phyloP scores from a whole-genome alignment of 2,113 vertebrate species.

The Psilopsiagon aymara region DNA sequence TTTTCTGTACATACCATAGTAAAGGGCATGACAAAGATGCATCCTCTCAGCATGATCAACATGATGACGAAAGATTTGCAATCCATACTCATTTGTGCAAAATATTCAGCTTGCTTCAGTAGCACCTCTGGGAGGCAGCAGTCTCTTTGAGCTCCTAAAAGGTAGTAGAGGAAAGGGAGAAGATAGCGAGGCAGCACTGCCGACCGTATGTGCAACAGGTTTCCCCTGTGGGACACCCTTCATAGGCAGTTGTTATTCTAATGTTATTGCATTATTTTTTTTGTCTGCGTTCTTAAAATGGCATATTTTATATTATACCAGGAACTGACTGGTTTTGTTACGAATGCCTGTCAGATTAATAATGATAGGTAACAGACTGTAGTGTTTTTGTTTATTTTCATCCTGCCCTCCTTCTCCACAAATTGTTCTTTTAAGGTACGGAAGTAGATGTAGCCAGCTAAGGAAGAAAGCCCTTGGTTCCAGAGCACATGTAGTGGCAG shows the following conservation, averaged over 20 bases:
- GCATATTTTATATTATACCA: background rate
- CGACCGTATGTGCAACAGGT: background rate
- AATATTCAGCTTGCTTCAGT: background rate
- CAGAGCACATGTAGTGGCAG: background rate
- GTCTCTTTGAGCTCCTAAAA: background rate
- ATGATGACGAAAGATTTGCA: background rate
- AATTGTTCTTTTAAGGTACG: background rate
- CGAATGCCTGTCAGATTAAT: background rate
- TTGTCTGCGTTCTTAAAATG: background rate
- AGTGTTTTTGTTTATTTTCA: background rate
- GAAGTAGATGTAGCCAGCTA: background rate
- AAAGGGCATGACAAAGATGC: background rate
- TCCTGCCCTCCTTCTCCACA: background rate
- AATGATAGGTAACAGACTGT: background rate
- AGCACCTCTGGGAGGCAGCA: background rate
- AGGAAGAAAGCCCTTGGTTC: background rate
- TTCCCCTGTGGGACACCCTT: background rate
- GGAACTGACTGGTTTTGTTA: background rate
- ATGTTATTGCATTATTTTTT: background rate
- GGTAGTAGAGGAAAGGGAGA: background rate
- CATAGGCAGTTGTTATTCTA: background rate
- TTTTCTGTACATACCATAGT: background rate
- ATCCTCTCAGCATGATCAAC: background rate
- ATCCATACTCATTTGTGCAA: background rate
- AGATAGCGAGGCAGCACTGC: accelerated